Base-by-base conservation (phyloP, 2,113 vertebrate species). In the Hemichromis elongatus region DNA sequence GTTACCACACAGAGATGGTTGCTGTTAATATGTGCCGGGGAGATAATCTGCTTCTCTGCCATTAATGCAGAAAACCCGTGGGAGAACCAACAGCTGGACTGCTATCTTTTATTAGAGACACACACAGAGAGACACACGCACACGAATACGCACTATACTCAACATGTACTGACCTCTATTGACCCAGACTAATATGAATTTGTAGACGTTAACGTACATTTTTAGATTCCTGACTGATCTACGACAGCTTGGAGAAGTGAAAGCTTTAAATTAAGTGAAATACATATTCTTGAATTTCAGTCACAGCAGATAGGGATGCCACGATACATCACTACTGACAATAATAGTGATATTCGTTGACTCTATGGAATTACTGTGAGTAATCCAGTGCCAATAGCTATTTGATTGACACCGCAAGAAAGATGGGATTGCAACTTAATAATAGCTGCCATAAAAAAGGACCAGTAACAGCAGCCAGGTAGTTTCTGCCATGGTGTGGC, bases 21-120 rank as follows among this genome's bases (percentile, higher is more conserved):
- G 79, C 70, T 79, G 77, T 12, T 82, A 73, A 84, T 33, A 40
- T 79, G 81, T 55, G 26, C n/a, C n/a, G 42, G 4, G 28, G 53
- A 63, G 80, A 83, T 93, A 82, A 94, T 86, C 88, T 61, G 40
- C 75, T 14, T 55, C 86, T 68, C 37, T 33, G 87, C 21, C 84
- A 87, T 86, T 61, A 55, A 82, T 80, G 83, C 33, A 80, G 50
- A 83, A 70, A 81, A 55, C 53, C 24, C 52, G 9, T 91, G 90
- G 84, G 91, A 90, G 70, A 84, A 63, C 56, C 78, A 90, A 79
- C 94, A 95, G 88, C 91, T 94, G 92, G 87, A 86, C 50, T 26
- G 68, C 61, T 47, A 86, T 40, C 35, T 47, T 85, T 87, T 88
- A 88, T 84, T 84, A 35, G 16, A 66, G 45, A 50, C 6, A 53